Conservation (phyloP, 2,888 invertebrate genomes). For the Acrobasis repandana region DNA sequence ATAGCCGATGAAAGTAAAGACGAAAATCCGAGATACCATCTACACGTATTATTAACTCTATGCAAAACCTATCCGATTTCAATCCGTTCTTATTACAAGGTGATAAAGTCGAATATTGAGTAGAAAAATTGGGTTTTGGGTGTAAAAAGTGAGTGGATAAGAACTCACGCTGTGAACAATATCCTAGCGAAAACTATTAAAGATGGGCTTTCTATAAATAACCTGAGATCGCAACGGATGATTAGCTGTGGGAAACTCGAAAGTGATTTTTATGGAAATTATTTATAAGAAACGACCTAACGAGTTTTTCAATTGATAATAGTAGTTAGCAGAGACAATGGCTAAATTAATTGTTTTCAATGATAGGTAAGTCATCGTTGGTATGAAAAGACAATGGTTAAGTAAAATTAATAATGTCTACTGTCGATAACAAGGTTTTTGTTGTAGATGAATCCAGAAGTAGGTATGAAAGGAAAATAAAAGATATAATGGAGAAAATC, state of each 20-base stretch:
- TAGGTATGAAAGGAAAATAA: too few relatives aligned
- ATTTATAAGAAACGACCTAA: background rate
- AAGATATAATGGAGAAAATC: too few relatives aligned
- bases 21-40: conserved; percentile 42
- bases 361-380: too few relatives aligned
- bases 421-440: too few relatives aligned
- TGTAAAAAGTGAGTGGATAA: conserved; percentile 26
- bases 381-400: too few relatives aligned
- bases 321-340: too few relatives aligned
- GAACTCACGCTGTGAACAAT: conserved; percentile 74
- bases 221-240: conserved; percentile 36
- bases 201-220: conserved; percentile 65
- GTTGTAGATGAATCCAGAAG: too few relatives aligned
- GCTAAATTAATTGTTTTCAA: too few relatives aligned
- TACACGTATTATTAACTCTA: conserved; percentile 33
- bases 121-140: background rate
- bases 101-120: conserved; percentile 10
- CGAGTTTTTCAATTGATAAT: background rate
- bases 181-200: conserved; percentile 74
- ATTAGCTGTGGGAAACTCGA: conserved; percentile 28
- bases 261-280: conserved; percentile 5
- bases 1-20: conserved; percentile 43
- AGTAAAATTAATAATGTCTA: too few relatives aligned
- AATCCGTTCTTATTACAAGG: background rate
- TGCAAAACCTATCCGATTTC: conserved; percentile 6